These are phyloP conservation scores for Anoura caudifer DNA, from an alignment of 2,113 vertebrate species.

Conservation along the genomic window DNA sequence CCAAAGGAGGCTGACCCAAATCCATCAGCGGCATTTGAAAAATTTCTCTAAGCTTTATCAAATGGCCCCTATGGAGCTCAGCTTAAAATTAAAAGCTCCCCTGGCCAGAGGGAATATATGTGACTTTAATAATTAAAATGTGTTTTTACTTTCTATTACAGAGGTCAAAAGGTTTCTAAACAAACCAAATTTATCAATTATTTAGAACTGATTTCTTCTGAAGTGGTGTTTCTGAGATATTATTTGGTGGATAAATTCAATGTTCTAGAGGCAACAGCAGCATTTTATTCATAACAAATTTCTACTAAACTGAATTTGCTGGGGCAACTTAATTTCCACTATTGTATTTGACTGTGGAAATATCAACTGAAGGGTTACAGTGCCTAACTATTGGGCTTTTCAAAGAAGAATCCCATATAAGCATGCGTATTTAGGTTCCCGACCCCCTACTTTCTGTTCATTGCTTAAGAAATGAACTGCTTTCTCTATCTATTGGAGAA, in stretches of 20 bases:
- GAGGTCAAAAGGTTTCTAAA: conserved; percentile 90
- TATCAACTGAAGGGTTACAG: conserved; percentile 83
- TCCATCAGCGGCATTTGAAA: conserved; percentile 82
- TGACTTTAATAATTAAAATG: conserved; percentile 89
- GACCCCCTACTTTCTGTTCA: conserved; percentile 76
- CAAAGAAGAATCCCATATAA: conserved; percentile 86
- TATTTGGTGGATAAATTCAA: conserved; percentile 97
- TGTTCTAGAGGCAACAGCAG: conserved; percentile 88
- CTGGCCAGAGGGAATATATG: conserved; percentile 85
- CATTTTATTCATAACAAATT: conserved; percentile 94
- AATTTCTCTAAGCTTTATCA: conserved; percentile 85
- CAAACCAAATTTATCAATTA: conserved; percentile 97
- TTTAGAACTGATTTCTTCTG: conserved; percentile 95
- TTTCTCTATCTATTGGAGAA: conserved; percentile 67
- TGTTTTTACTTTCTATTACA: conserved; percentile 90
- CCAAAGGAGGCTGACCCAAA: conserved; percentile 83
- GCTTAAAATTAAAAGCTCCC: conserved; percentile 88
- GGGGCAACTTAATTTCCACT: conserved; percentile 96
- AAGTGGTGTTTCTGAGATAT: conserved; percentile 93
- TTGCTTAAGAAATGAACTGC: conserved; percentile 84
- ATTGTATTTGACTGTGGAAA: conserved; percentile 87
- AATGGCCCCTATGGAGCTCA: conserved; percentile 83
- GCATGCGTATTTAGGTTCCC: conserved; percentile 88
- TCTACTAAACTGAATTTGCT: conserved; percentile 93
- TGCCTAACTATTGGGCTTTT: conserved; percentile 85